A percentile compares a stretch with the other conserved stretches of the same genome.
Conservation (phyloP, 2,113 vertebrate species). For the Naja naja region DNA sequence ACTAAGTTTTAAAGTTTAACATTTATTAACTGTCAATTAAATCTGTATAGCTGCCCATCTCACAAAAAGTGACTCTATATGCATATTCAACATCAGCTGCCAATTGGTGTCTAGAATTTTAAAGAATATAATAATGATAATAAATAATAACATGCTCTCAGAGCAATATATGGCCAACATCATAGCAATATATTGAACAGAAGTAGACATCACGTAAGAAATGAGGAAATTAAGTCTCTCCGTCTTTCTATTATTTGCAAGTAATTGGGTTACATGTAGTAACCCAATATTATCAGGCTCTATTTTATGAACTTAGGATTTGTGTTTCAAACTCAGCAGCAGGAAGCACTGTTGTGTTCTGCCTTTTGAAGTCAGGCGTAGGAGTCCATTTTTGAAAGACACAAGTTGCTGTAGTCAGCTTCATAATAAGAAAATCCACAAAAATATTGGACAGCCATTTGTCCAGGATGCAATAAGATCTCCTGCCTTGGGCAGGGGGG, state of each 20-base stretch:
- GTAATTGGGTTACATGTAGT: neutral
- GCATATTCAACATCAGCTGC: neutral
- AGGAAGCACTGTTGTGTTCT: neutral
- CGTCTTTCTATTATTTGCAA: neutral
- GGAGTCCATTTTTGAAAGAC: neutral
- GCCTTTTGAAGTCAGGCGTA: neutral
- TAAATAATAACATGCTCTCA: neutral
- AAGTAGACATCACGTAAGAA: neutral
- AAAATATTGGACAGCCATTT: neutral
- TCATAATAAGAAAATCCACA: neutral
- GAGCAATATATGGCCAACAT: too few species aligned
- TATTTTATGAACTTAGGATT: neutral
- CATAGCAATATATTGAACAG: neutral
- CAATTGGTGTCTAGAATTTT: neutral
- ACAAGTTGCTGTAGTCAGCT: neutral
- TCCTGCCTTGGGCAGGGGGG: neutral
- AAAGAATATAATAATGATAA: neutral
- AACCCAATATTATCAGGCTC: neutral
- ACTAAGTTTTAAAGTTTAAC: neutral
- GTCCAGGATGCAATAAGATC: neutral
- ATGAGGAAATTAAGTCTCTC: neutral
- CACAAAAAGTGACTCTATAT: neutral
- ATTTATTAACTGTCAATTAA: neutral
- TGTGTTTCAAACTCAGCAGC: neutral
- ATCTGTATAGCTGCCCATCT: neutral